Evolutionary conservation across 2,797 vertebrate genomes (phyloP).

Genomic region (Premnoplex brunnescens): DNA sequence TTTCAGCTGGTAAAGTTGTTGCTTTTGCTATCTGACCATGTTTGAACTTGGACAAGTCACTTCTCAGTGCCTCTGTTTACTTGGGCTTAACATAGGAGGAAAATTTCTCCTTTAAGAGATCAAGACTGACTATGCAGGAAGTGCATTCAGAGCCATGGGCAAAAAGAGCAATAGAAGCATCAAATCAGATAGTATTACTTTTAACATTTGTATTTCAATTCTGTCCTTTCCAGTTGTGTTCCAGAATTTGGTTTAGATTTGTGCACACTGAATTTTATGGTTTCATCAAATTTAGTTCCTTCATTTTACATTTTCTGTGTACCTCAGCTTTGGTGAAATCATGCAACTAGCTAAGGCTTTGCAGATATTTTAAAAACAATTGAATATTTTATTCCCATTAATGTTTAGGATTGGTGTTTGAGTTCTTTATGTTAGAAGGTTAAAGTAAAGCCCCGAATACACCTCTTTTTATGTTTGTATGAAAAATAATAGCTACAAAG

Average conservation of each 20-base stretch:
- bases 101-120: not conserved
- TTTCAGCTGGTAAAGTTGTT: not conserved
- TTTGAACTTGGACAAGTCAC: not conserved
- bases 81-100: not conserved
- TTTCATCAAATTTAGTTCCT: not conserved
- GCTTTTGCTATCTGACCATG: not conserved
- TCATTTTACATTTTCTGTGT: constrained; percentile 33
- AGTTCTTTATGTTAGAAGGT: not conserved
- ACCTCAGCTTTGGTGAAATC: not conserved
- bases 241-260: constrained; percentile 21
- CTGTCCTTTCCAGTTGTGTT: not conserved
- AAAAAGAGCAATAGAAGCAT: not conserved
- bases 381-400: not conserved
- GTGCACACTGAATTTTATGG: not conserved
- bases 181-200: not conserved
- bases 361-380: not conserved
- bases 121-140: not conserved
- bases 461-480: not conserved
- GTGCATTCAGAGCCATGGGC: not conserved
- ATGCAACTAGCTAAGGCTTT: not conserved
- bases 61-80: not conserved
- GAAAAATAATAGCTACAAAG: not conserved
- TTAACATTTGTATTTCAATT: not conserved
- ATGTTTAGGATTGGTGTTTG: not conserved
- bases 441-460: not conserved